A percentile compares a stretch with the other conserved stretches of the same genome.
These are phyloP conservation scores for Gymnarchus niloticus DNA, from an alignment of 2,113 vertebrate genomes.

Conservation along the genomic window DNA sequence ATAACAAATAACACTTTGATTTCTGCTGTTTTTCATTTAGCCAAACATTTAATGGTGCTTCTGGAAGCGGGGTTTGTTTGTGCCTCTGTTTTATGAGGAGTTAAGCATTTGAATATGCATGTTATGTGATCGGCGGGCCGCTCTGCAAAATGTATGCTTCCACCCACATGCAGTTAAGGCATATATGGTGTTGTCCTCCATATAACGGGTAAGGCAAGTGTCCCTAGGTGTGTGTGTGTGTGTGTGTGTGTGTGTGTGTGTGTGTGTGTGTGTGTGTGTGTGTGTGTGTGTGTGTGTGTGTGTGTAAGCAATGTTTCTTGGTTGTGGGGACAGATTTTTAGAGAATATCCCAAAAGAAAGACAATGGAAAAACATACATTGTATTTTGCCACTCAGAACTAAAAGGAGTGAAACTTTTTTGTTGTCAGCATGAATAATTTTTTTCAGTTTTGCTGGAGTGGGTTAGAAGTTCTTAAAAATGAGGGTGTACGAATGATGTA, in stretches of 20 bases:
- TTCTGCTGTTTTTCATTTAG: conserved; percentile 19
- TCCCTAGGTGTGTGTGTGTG: neutral
- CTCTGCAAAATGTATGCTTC: neutral
- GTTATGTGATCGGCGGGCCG: neutral
- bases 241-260: neutral
- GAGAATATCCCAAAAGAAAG: no score
- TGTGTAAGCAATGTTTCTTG: neutral
- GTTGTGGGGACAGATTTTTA: neutral
- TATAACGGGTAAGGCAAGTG: neutral
- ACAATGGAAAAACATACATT: no score
- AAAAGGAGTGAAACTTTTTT: neutral
- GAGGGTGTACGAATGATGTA: neutral
- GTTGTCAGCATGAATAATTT: neutral
- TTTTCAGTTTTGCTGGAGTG: neutral
- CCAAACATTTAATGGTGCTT: conserved; percentile 17
- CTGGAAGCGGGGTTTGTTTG: neutral
- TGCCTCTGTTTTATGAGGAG: neutral
- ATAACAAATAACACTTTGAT: conserved; percentile 23
- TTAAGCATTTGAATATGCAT: conserved; percentile 7
- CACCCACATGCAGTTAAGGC: neutral
- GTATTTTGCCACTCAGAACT: neutral
- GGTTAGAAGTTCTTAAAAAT: neutral
- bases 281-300: neutral
- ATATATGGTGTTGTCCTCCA: neutral
- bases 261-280: neutral